phyloP scores from a whole-genome alignment of 2,113 vertebrate species.

The Passer montanus region DNA sequence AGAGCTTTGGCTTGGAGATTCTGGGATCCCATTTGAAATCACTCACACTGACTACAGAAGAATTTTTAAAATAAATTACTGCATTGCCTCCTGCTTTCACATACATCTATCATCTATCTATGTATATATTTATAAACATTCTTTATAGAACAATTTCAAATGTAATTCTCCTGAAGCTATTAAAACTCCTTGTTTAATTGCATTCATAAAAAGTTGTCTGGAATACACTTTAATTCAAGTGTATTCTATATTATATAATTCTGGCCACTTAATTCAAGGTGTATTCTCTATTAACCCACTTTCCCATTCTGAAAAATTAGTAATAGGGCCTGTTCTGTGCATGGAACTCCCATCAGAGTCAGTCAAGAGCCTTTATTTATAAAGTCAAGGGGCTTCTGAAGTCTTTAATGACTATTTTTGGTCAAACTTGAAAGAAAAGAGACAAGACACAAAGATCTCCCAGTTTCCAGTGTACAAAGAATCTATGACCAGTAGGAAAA shows the following conservation, averaged over 20 bases:
- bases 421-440: conserved; percentile 37
- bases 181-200: conserved; percentile 46
- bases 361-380: background rate
- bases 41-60: conserved; percentile 36
- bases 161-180: background rate
- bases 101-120: background rate
- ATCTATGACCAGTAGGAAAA: background rate
- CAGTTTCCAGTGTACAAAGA: background rate
- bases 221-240: background rate
- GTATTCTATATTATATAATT: background rate
- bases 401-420: conserved; percentile 49
- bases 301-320: background rate
- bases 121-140: background rate
- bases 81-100: background rate
- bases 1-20: conserved; percentile 70
- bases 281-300: background rate
- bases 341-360: background rate
- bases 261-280: background rate
- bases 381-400: background rate
- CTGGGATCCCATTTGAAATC: conserved; percentile 64
- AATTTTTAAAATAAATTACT: conserved; percentile 41
- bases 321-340: background rate
- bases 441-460: background rate
- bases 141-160: background rate
- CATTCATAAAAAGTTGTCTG: background rate